Percentiles rank a stretch among this genome's conserved stretches.
Conservation (phyloP, 2,113 vertebrate genomes). For the Ariopsis seemanni region DNA sequence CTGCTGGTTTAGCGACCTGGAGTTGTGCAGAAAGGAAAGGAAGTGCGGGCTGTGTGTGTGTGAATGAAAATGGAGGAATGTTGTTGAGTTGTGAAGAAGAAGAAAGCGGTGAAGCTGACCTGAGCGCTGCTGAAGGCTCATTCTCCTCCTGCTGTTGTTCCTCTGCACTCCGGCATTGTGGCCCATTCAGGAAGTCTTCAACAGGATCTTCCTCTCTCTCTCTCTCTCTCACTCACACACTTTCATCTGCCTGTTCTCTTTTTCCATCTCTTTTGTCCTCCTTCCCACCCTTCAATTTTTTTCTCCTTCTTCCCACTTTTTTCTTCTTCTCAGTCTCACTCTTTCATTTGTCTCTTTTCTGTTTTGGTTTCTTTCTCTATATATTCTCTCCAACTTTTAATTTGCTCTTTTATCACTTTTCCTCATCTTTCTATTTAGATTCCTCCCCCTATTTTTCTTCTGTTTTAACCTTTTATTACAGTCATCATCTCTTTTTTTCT, state of each 20-base stretch:
- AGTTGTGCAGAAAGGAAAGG: not conserved
- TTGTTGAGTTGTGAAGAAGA: not conserved
- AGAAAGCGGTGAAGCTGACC: conserved; percentile 21
- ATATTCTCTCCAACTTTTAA: not conserved
- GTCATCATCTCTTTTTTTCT: not conserved
- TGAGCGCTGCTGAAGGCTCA: conserved; percentile 4
- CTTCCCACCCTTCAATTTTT: not conserved
- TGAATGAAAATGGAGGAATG: not conserved
- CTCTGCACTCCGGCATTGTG: conserved; percentile 10
- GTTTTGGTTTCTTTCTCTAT: not conserved
- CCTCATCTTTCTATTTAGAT: not conserved
- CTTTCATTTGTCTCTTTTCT: not conserved
- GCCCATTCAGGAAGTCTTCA: conserved; percentile 43
- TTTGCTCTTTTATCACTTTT: not conserved
- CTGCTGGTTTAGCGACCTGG: not conserved
- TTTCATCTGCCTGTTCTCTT: not conserved
- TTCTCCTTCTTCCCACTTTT: not conserved
- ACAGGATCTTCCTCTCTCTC: conserved; percentile 3
- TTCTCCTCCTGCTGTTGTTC: conserved; percentile 30
- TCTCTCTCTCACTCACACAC: not conserved
- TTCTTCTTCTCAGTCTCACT: not conserved
- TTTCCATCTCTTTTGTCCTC: not conserved
- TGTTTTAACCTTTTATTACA: not conserved
- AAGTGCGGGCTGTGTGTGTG: not conserved
- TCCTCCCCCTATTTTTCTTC: not conserved